A percentile compares a stretch with the other conserved stretches of the same genome.
These are phyloP conservation scores for Oedothorax gibbosus DNA, from an alignment of 1,140 invertebrate species.

Conservation along the genomic window DNA sequence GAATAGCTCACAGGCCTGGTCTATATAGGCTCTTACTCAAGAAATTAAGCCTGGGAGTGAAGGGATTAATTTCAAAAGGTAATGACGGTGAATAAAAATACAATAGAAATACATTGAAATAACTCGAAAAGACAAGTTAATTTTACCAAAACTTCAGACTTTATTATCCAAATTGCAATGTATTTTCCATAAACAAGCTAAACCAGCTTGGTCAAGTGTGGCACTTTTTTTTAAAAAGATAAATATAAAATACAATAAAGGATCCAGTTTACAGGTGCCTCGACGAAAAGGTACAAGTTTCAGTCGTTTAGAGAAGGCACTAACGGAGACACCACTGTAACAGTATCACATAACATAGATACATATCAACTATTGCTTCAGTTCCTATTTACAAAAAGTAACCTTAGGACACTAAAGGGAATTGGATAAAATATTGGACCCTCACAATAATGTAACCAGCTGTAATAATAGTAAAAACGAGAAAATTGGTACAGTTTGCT, in stretches of 20 bases:
- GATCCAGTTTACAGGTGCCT: conserved; percentile 13
- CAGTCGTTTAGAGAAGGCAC: neutral
- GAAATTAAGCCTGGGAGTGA: too few species aligned
- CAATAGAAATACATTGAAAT: too few species aligned
- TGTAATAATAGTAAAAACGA: conserved; percentile 22
- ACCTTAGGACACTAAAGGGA: conserved; percentile 19
- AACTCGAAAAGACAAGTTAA: too few species aligned
- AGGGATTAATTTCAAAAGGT: too few species aligned
- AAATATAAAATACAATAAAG: conserved; percentile 31
- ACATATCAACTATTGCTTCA: neutral
- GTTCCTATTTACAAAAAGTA: neutral
- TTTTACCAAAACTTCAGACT: conserved; percentile 36
- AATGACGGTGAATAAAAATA: too few species aligned
- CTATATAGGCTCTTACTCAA: too few species aligned
- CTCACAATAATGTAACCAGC: conserved; percentile 32
- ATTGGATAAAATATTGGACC: conserved; percentile 28
- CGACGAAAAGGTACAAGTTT: neutral
- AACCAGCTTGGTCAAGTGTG: conserved; percentile 36
- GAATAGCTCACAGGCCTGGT: too few species aligned
- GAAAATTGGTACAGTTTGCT: too few species aligned
- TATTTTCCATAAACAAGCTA: conserved; percentile 31
- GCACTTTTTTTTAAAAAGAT: conserved; percentile 8
- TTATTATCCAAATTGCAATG: conserved; percentile 39
- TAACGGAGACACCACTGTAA: neutral
- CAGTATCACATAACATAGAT: conserved; percentile 33